Base-by-base conservation (phyloP, 2,888 invertebrate species). In the Eupeodes luniger region DNA sequence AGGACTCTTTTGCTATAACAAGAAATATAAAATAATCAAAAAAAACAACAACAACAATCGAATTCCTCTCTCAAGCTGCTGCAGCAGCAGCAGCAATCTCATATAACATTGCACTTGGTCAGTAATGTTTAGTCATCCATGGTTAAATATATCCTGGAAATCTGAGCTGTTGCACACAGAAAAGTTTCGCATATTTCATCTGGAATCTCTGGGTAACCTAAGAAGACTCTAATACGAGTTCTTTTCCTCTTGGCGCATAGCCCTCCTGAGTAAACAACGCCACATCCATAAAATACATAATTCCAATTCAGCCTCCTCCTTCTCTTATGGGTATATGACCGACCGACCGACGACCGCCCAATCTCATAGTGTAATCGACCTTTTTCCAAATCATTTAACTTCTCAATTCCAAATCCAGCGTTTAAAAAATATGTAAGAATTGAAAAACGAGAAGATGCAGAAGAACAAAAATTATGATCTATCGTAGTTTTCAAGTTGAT, bases 361-460 rank as follows among this genome's bases (percentile, higher is more conserved):
- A 67, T 66, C 66, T 66, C 19, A 66, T 14, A 66, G 66, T 70
- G 74, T 27, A 81, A 85, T 81, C 88, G 85, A 89, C 81, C 89
- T 67, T 81, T 75, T 89, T 89, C 89, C 89, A 78, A 89, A 55
- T 89, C 81, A 89, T 89, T 89, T 79, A 89, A 89, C 85, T 82
- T 85, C 70, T 36, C 59, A 59, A 72, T 72, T 72, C 47, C 47
- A 72, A 69, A 27, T 40, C 57, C 34, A 79, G 53, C 81, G 81
- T 78, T 85, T 81, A 79, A 81, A 74, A 74, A 36, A 36, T 51
- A 27, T 49, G 36, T 40, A 9, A 6, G 40, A 19, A 11, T 44
- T 69, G 51, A 14, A 19, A 19, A 67, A 51, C 7, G 1, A 51
- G 27, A 53, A 27, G 34, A 59, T 27, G 14, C 5, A 27, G 49